A percentile compares a stretch with the other conserved stretches of the same genome.
These are phyloP conservation scores for Aix galericulata DNA, from an alignment of 2,113 vertebrate genomes.

Conservation along the genomic window DNA sequence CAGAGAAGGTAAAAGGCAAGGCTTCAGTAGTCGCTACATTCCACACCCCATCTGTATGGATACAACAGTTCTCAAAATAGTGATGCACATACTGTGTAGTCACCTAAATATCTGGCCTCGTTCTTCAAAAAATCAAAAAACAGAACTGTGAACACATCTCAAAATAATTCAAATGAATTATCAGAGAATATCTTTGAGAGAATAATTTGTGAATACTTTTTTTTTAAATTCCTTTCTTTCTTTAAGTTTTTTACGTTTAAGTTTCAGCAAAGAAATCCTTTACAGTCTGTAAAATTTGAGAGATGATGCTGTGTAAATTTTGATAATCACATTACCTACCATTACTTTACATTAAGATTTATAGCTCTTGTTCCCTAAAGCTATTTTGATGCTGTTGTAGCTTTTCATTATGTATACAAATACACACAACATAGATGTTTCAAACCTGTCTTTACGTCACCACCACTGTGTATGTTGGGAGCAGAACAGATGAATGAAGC, in stretches of 20 bases:
- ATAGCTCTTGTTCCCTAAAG: neutral
- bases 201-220: neutral
- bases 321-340: neutral
- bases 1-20: neutral
- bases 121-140: neutral
- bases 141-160: neutral
- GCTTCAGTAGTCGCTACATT: neutral
- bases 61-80: rapidly evolving
- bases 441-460: neutral
- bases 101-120: neutral
- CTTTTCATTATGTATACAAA: neutral
- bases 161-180: neutral
- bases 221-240: neutral
- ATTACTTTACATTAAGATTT: neutral
- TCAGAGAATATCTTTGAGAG: neutral
- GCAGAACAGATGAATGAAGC: neutral
- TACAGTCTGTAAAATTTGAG: neutral
- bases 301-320: neutral
- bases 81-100: neutral
- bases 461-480: rapidly evolving
- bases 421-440: neutral
- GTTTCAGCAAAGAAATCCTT: neutral
- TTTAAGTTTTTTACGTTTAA: neutral
- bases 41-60: rapidly evolving
- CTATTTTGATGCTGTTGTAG: neutral